phyloP scores from a whole-genome alignment of 2,113 vertebrate species.

The Protobothrops mucrosquamatus region DNA sequence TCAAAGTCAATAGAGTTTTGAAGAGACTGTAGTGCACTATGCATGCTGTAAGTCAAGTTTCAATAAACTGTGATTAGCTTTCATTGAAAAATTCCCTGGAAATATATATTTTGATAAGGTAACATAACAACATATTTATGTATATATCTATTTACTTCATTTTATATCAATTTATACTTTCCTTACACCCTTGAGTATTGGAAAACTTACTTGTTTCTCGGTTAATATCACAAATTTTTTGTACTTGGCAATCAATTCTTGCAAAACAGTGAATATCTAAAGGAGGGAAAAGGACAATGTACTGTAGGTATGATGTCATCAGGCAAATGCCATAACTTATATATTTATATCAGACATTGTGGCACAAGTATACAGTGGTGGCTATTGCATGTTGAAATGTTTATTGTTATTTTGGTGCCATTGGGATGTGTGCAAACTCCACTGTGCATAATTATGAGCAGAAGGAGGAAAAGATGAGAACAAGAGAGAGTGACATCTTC shows the following conservation, averaged over 20 bases:
- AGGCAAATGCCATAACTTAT: background rate
- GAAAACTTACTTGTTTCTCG: background rate
- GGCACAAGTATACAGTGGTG: background rate
- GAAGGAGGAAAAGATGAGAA: background rate
- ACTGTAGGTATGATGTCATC: background rate
- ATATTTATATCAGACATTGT: background rate
- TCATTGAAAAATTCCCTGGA: background rate
- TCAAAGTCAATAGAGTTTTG: conserved; percentile 27
- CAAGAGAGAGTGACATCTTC: background rate
- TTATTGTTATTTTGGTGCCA: background rate
- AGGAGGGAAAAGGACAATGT: background rate
- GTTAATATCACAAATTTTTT: background rate
- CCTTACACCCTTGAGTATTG: background rate
- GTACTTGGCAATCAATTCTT: background rate
- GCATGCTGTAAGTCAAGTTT: background rate
- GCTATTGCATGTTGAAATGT: background rate
- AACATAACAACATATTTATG: background rate
- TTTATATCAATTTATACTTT: background rate
- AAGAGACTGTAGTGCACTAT: conserved; percentile 4
- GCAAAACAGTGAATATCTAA: background rate
- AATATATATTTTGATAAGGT: conserved; percentile 9
- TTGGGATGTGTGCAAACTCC: background rate
- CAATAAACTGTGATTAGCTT: conserved; percentile 4
- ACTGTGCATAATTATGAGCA: conserved; percentile 1
- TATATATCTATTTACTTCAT: background rate